phyloP scores from a whole-genome alignment of 2,113 vertebrate genomes.

The Rhineura floridana region DNA sequence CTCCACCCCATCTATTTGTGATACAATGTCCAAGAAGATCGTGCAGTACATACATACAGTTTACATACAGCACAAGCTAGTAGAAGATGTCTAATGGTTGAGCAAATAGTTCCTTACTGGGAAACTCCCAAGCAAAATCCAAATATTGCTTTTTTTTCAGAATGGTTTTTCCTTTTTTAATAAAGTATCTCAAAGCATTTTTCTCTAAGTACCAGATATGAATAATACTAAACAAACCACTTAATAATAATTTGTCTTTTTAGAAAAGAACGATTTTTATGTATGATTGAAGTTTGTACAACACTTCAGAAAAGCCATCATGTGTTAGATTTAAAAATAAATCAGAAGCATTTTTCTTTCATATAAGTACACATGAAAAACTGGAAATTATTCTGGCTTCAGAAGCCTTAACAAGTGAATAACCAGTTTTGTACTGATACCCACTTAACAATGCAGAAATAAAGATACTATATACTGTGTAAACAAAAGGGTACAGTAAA shows the following conservation, averaged over 20 bases:
- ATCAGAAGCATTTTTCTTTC: slow-evolving; percentile 79
- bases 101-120: slow-evolving; percentile 6
- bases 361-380: slow-evolving; percentile 80
- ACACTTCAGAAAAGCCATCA: slow-evolving; percentile 80
- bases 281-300: slow-evolving; percentile 82
- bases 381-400: slow-evolving; percentile 73
- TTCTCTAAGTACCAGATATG: slow-evolving; percentile 55
- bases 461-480: slow-evolving; percentile 77
- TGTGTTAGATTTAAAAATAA: slow-evolving; percentile 83
- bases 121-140: slow-evolving; percentile 23
- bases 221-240: slow-evolving; percentile 72
- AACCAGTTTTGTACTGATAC: slow-evolving; percentile 74
- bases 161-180: not conserved
- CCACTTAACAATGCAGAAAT: slow-evolving; percentile 81
- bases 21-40: not conserved
- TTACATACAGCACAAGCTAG: accelerated
- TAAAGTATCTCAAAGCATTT: slow-evolving; percentile 49
- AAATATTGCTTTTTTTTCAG: slow-evolving; percentile 21
- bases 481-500: slow-evolving; percentile 83
- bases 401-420: slow-evolving; percentile 79
- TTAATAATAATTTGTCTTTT: slow-evolving; percentile 78
- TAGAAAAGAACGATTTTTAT: slow-evolving; percentile 78
- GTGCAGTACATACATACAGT: slow-evolving; percentile 27
- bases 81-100: slow-evolving; percentile 6
- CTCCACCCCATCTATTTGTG: slow-evolving; percentile 9